A percentile compares a stretch with the other conserved stretches of the same genome.
phyloP scores from a whole-genome alignment of 1,140 invertebrate genomes.

The Yoshiicerus persimilis region DNA sequence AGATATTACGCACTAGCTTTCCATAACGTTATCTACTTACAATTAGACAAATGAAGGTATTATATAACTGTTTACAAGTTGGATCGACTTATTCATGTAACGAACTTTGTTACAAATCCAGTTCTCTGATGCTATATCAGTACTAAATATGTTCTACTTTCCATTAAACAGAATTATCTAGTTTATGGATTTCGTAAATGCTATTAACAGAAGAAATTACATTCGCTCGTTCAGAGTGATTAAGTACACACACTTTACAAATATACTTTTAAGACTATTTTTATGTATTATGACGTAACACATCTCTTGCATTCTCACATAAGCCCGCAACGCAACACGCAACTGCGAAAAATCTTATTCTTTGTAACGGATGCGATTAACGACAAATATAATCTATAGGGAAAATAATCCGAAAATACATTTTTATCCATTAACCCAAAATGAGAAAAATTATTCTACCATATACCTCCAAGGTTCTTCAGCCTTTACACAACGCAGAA shows the following conservation, averaged over 20 bases:
- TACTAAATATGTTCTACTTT: background rate
- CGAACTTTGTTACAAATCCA: no score
- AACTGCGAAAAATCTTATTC: background rate
- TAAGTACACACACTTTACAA: background rate
- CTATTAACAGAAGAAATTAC: background rate
- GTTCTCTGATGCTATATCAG: no score
- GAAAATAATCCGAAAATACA: background rate
- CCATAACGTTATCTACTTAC: no score
- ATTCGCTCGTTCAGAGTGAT: background rate
- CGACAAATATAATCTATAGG: background rate
- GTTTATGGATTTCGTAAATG: background rate
- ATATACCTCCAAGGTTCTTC: background rate
- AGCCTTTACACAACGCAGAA: background rate
- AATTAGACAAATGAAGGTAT: no score
- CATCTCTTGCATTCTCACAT: background rate
- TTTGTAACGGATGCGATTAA: slow-evolving; percentile 1
- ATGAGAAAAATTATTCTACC: background rate
- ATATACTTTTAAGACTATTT: background rate
- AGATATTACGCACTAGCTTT: no score
- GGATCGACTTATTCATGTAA: no score
- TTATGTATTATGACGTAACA: background rate
- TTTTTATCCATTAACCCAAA: background rate
- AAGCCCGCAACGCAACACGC: background rate
- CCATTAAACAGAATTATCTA: background rate
- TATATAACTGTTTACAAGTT: no score